Evolutionary conservation across 2,888 invertebrate species (phyloP).

Genomic region (Cloeon dipterum): DNA sequence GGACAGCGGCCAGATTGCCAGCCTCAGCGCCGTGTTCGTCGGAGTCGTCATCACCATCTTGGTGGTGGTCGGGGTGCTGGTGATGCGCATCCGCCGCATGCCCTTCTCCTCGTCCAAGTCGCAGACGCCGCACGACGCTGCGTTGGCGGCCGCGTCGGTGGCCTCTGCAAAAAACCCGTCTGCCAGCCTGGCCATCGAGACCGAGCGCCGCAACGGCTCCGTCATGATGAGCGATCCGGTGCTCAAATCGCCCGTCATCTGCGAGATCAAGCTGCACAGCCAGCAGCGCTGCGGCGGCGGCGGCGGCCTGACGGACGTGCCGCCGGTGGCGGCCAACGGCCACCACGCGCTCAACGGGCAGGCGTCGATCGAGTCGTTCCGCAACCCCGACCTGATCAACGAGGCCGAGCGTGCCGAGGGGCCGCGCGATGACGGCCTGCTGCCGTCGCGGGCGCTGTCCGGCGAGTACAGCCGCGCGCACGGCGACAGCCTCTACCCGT

Average conservation of each 20-base stretch:
- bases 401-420: constrained; percentile 12
- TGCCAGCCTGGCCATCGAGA: constrained; percentile 21
- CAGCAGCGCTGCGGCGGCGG: too few relatives aligned
- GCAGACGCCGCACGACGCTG: constrained; percentile 31
- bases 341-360: neutral
- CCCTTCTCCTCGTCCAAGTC: constrained; percentile 25
- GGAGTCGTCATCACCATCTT: constrained; percentile 11
- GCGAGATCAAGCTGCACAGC: constrained; percentile 18
- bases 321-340: constrained; percentile 11
- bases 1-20: constrained; percentile 49
- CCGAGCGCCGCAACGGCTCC: constrained; percentile 15
- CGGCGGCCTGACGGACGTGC: constrained; percentile 39
- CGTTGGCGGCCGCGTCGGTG: neutral
- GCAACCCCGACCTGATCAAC: constrained; percentile 13
- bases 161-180: constrained; percentile 21
- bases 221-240: constrained; percentile 18
- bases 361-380: constrained; percentile 8
- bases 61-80: constrained; percentile 27
- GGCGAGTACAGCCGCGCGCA: constrained; percentile 53
- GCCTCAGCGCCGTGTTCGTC: constrained; percentile 22
- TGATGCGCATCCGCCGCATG: constrained; percentile 25
- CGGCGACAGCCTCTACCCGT: constrained; percentile 46
- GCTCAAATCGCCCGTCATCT: constrained; percentile 19
- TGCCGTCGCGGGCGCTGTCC: constrained; percentile 28
- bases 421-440: neutral